Evolutionary conservation across 2,888 invertebrate species (phyloP).

Genomic region (Clepsis dumicolana): DNA sequence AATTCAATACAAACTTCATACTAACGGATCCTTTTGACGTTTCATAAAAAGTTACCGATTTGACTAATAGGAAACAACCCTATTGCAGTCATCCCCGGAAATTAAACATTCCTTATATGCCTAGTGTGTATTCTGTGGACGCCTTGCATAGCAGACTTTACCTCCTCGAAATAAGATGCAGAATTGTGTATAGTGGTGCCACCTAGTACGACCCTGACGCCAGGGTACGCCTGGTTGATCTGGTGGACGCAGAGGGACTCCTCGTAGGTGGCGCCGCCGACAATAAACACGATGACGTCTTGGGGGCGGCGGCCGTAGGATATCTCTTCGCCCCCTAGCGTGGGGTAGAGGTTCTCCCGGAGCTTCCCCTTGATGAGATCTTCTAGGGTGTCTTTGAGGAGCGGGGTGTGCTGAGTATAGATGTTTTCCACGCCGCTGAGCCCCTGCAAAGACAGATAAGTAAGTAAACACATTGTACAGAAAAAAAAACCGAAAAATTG

Average conservation of each 20-base stretch:
- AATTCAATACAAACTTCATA: too few relatives aligned
- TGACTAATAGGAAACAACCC: too few relatives aligned
- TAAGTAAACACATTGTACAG: too few relatives aligned
- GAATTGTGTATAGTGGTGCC: constrained; percentile 98
- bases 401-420: constrained; percentile 99
- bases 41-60: too few relatives aligned
- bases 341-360: constrained; percentile 94
- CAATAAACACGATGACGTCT: constrained; percentile 98
- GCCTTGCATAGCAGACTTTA: constrained; percentile 89
- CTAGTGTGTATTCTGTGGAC: constrained; percentile 88
- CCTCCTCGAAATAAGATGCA: constrained; percentile 91
- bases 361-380: constrained; percentile 96
- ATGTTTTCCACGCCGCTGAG: constrained; percentile 99
- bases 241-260: constrained; percentile 95
- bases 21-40: too few relatives aligned
- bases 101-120: constrained; percentile 76
- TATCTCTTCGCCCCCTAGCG: constrained; percentile 88
- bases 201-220: constrained; percentile 93
- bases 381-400: constrained; percentile 95
- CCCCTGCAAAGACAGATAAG: constrained; percentile 81
- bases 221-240: constrained; percentile 89
- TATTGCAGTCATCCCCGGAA: neutral
- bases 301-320: constrained; percentile 89
- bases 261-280: constrained; percentile 98
- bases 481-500: too few relatives aligned